Conservation (phyloP, 1,140 invertebrate genomes). For the Ruditapes philippinarum region DNA sequence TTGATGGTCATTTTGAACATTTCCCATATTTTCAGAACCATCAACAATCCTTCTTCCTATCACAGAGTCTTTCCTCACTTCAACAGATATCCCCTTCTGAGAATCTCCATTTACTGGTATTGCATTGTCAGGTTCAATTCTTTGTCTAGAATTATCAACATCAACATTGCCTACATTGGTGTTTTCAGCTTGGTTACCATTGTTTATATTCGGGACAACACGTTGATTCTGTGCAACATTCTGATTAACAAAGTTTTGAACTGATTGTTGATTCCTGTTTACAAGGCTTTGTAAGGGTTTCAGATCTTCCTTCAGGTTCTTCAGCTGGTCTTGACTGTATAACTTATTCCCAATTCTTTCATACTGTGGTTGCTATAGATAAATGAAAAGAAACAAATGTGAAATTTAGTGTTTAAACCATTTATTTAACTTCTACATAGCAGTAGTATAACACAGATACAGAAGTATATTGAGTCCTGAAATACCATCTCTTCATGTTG, state of each 20-base stretch:
- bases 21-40: not conserved
- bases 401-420: too few relatives aligned
- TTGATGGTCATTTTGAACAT: not conserved
- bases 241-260: not conserved
- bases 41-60: not conserved
- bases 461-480: too few relatives aligned
- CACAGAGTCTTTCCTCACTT: constrained; percentile 10
- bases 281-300: not conserved
- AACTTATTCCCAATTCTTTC: constrained; percentile 46
- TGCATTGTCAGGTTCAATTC: not conserved
- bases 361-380: constrained; percentile 14
- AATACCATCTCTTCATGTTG: too few relatives aligned
- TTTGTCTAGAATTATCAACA: not conserved
- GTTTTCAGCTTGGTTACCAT: not conserved
- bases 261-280: not conserved
- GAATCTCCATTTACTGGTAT: not conserved
- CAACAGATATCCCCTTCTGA: not conserved
- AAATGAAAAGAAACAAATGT: not conserved
- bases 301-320: constrained; percentile 16
- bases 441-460: too few relatives aligned
- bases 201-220: not conserved
- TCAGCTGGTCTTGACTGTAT: constrained; percentile 30
- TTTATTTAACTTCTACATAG: too few relatives aligned
- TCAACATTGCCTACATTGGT: not conserved
- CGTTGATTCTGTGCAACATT: constrained; percentile 8